Evolutionary conservation across 2,797 vertebrate species (phyloP).

Genomic region (Acridotheres tristis): DNA sequence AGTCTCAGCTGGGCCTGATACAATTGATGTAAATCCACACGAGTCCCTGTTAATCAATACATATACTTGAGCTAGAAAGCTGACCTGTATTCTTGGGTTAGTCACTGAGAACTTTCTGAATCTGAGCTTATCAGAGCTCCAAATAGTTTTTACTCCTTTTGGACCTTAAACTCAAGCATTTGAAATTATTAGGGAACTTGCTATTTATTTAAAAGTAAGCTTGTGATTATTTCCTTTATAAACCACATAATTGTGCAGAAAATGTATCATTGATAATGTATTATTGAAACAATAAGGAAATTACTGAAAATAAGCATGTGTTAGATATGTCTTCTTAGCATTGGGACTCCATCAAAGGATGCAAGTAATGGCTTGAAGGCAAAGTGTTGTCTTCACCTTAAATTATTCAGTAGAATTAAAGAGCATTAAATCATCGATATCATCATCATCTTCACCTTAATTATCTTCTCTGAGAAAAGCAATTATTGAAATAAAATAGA

Average conservation of each 20-base stretch:
- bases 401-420: slow-evolving; percentile 7
- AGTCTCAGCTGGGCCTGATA: not conserved
- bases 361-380: not conserved
- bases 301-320: not conserved
- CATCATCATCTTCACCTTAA: not conserved
- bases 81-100: not conserved
- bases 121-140: not conserved
- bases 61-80: not conserved
- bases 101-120: not conserved
- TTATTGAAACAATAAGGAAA: not conserved
- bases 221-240: not conserved
- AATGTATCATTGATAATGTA: not conserved
- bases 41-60: not conserved
- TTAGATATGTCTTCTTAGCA: not conserved
- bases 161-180: not conserved
- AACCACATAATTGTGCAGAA: not conserved
- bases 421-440: not conserved
- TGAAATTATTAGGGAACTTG: not conserved
- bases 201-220: not conserved
- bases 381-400: not conserved
- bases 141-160: not conserved
- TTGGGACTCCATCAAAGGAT: not conserved
- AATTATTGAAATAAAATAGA: not conserved
- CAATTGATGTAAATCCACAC: not conserved
- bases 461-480: not conserved